Conservation (phyloP, 1,140 invertebrate genomes). For the Trichoplusia ni region DNA sequence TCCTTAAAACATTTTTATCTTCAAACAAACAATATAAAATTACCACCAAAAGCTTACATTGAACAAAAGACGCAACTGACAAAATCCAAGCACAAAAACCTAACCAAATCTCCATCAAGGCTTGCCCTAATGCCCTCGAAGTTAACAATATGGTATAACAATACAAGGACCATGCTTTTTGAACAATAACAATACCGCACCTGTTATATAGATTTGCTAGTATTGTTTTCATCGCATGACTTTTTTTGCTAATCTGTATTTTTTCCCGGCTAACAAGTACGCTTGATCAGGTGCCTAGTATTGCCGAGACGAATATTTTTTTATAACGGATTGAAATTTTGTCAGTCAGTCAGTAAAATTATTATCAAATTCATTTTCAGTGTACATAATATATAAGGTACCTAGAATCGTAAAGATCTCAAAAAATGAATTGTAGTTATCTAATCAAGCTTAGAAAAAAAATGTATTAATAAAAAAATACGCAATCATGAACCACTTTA, state of each 20-base stretch:
- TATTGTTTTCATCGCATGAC: conserved; percentile 12
- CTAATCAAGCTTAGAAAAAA: too few species aligned
- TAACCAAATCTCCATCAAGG: conserved; percentile 38
- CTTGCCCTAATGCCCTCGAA: conserved; percentile 44
- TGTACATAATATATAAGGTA: too few species aligned
- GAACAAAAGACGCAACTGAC: not conserved
- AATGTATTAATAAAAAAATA: too few species aligned
- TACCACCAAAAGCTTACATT: not conserved
- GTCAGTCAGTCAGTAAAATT: too few species aligned
- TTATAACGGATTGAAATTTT: too few species aligned
- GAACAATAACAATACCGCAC: conserved; percentile 43
- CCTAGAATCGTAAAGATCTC: too few species aligned
- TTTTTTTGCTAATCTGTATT: conserved; percentile 18
- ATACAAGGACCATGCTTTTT: conserved; percentile 51
- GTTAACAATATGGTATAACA: conserved; percentile 43
- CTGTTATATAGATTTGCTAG: conserved; percentile 27
- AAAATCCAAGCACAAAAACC: conserved; percentile 31
- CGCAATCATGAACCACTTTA: too few species aligned
- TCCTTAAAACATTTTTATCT: not conserved
- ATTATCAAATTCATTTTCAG: too few species aligned
- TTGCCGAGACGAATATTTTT: too few species aligned
- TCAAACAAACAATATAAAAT: not conserved
- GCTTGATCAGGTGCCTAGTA: not conserved
- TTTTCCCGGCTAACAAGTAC: not conserved
- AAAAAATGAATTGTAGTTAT: too few species aligned